Percentiles rank a stretch among this genome's conserved stretches.
Conservation (phyloP, 2,113 vertebrate species). For the Thomomys bottae region DNA sequence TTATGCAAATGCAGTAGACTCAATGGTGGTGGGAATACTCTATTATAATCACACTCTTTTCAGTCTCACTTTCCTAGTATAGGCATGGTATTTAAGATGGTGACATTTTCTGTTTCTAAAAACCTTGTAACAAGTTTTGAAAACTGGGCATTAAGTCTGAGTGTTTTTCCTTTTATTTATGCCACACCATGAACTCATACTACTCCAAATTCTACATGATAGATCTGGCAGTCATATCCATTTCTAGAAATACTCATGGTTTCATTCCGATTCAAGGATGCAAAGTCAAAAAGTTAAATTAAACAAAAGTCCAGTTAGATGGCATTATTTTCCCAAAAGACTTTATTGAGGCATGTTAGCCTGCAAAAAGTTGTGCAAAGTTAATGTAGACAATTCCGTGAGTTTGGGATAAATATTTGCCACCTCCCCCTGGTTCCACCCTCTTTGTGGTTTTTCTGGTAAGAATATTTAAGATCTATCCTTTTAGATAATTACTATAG, state of each 20-base stretch:
- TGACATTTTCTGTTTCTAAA: constrained; percentile 55
- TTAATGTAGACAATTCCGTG: not conserved
- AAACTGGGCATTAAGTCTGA: not conserved
- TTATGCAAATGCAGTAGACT: constrained; percentile 58
- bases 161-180: not conserved
- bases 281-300: not conserved
- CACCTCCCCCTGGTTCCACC: not conserved
- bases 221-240: not conserved
- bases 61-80: constrained; percentile 43
- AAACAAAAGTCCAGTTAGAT: constrained; percentile 7
- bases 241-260: not conserved
- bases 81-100: not conserved
- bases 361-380: not conserved
- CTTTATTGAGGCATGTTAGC: not conserved
- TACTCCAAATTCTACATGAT: not conserved
- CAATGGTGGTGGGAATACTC: not conserved
- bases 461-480: not conserved
- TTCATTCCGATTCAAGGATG: constrained; percentile 39
- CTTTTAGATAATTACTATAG: not conserved
- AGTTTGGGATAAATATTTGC: not conserved
- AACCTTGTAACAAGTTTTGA: constrained; percentile 30
- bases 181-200: not conserved
- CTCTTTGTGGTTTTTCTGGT: not conserved
- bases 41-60: constrained; percentile 21
- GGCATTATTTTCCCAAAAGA: not conserved